phyloP scores from a whole-genome alignment of 2,888 invertebrate species.

The Ennomos erosarius region DNA sequence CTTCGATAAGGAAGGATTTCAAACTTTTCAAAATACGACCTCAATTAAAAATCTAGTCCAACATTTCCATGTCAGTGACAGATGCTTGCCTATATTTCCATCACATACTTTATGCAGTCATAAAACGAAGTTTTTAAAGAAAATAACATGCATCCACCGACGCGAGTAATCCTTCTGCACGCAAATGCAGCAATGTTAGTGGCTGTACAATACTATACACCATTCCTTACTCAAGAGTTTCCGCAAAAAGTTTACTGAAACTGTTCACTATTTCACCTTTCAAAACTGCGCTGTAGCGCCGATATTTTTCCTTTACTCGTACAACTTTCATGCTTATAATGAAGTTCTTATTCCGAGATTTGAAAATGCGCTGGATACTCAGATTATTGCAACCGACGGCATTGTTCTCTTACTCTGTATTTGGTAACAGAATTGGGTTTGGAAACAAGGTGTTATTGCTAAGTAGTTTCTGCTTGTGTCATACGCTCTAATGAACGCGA shows the following conservation, averaged over 20 bases:
- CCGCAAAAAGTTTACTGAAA: constrained; percentile 48
- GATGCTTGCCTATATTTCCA: no score
- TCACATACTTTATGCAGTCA: background rate
- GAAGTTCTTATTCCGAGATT: constrained; percentile 36
- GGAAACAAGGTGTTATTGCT: constrained; percentile 9
- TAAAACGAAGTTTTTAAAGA: background rate
- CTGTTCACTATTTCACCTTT: constrained; percentile 23
- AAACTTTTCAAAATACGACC: no score
- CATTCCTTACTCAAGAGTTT: constrained; percentile 48
- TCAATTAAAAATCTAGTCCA: no score
- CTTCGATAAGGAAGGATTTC: no score
- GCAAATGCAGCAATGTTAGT: constrained; percentile 4
- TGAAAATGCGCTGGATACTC: constrained; percentile 37
- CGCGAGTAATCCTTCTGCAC: background rate
- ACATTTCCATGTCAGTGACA: no score
- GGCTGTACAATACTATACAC: constrained; percentile 25
- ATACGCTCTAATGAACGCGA: background rate
- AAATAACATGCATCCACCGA: background rate
- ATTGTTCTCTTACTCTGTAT: constrained; percentile 5
- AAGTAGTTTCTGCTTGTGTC: constrained; percentile 9
- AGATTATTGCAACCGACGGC: constrained; percentile 29
- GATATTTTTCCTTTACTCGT: constrained; percentile 40
- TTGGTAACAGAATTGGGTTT: constrained; percentile 3
- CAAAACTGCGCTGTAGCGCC: constrained; percentile 28
- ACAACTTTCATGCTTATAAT: constrained; percentile 38